phyloP scores from a whole-genome alignment of 2,113 vertebrate genomes.

The Ciconia stormi region DNA sequence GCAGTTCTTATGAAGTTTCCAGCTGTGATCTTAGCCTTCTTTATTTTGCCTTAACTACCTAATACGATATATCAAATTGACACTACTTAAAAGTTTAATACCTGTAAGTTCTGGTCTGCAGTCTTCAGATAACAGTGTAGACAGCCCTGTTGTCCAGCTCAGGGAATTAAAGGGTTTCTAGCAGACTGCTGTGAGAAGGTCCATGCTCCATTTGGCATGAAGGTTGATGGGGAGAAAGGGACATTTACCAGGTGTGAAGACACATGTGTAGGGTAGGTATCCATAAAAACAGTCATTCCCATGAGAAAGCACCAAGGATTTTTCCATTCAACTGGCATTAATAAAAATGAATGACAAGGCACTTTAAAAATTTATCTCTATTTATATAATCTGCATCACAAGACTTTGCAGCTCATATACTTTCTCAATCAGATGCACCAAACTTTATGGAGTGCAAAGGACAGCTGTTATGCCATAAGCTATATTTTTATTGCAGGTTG shows the following conservation, averaged over 20 bases:
- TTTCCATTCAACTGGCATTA: neutral
- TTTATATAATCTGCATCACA: neutral
- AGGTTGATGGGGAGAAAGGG: neutral
- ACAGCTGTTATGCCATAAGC: neutral
- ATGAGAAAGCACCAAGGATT: neutral
- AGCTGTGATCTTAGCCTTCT: neutral
- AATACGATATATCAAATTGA: neutral
- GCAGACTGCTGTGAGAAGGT: neutral
- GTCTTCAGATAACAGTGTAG: neutral
- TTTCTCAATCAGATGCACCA: neutral
- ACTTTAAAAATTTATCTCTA: neutral
- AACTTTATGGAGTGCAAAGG: neutral
- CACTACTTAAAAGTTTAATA: neutral
- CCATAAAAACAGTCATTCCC: neutral
- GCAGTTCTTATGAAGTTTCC: neutral
- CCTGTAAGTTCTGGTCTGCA: neutral
- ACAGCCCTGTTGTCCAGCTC: neutral
- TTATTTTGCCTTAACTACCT: neutral
- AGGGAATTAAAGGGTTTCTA: neutral
- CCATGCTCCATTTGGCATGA: neutral
- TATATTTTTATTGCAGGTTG: neutral
- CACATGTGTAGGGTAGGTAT: neutral
- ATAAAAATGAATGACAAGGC: neutral
- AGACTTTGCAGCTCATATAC: neutral
- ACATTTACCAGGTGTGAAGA: neutral